phyloP scores from a whole-genome alignment of 2,888 invertebrate genomes.

The Orthonychiurus folsomi region DNA sequence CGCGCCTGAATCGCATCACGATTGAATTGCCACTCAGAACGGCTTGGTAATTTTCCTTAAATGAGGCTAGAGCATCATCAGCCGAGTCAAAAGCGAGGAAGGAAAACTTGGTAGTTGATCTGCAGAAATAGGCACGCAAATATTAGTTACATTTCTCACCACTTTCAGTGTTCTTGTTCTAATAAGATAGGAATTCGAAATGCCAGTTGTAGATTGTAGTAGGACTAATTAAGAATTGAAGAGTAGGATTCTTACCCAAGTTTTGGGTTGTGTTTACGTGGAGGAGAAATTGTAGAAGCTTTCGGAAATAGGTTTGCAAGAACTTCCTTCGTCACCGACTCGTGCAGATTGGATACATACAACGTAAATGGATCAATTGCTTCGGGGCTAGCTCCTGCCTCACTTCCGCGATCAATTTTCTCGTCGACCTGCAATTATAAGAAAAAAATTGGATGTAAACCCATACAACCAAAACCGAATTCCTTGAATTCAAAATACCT shows the following conservation, averaged over 20 bases:
- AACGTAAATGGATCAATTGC: slow-evolving; percentile 33
- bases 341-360: slow-evolving; percentile 34
- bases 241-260: slow-evolving; percentile 13
- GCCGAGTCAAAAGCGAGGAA: slow-evolving; percentile 29
- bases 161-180: not conserved
- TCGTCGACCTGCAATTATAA: slow-evolving; percentile 22
- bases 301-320: slow-evolving; percentile 25
- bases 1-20: slow-evolving; percentile 32
- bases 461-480: not conserved
- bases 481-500: not conserved
- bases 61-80: slow-evolving; percentile 33
- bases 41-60: slow-evolving; percentile 26
- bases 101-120: slow-evolving; percentile 27
- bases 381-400: slow-evolving; percentile 15
- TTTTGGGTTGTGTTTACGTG: slow-evolving; percentile 36
- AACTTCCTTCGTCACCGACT: slow-evolving; percentile 18
- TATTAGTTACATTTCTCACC: no score
- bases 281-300: slow-evolving; percentile 19
- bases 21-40: slow-evolving; percentile 26
- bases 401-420: slow-evolving; percentile 15
- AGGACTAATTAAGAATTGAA: not conserved
- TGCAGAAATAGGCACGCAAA: slow-evolving; percentile 8
- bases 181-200: not conserved
- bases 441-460: slow-evolving; percentile 3
- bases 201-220: slow-evolving; percentile 3